Evolutionary conservation across 2,797 vertebrate species (phyloP), one percentile per base, ranked within the genome.

Genomic region (Sciurus carolinensis): DNA sequence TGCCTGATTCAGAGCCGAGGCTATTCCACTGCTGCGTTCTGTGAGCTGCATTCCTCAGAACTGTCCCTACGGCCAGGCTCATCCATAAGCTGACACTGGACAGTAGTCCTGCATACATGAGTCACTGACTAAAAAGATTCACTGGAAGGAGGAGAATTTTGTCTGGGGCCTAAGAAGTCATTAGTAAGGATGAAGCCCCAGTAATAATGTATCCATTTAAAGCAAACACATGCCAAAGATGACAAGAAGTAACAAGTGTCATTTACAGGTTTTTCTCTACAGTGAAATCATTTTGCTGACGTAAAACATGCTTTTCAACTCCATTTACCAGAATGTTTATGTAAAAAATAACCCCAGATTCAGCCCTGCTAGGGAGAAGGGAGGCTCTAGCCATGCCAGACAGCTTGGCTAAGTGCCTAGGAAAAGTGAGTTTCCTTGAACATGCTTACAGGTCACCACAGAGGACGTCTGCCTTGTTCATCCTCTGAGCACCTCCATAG

Each of bases 51-150:
- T 17, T 71, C 57, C 71, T 54, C 26, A n/a, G 47, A 62, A 39
- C 67, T 14, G 0, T 20, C 57, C 83, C 75, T 59, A 30, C 8
- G 4, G 73, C 88, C 2, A 4, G 6, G 66, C 30, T n/a, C 1
- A 20, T 24, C 64, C 12, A 1, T 14, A 3, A 7, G 18, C 20
- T 4, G 24, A 30, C 36, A 0, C 17, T 12, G 24, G 50, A 36
- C 82, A 10, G 72, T 0, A 24, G 79, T 44, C 50, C 89, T 26
- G 0, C 57, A 30, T 28, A 59, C 0, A 0, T 22, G 59, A 75
- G 62, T 88, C 66, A 0, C 0, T 62, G 52, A 59, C 30, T 69
- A 36, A 36, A 71, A 64, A 57, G 13, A 17, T 12, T 24, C 5
- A 1, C 79, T n/a, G 26, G 69, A 71, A 73, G 24, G 66, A 47